phyloP scores from a whole-genome alignment of 2,888 invertebrate species.

The Aspidiotus destructor region DNA sequence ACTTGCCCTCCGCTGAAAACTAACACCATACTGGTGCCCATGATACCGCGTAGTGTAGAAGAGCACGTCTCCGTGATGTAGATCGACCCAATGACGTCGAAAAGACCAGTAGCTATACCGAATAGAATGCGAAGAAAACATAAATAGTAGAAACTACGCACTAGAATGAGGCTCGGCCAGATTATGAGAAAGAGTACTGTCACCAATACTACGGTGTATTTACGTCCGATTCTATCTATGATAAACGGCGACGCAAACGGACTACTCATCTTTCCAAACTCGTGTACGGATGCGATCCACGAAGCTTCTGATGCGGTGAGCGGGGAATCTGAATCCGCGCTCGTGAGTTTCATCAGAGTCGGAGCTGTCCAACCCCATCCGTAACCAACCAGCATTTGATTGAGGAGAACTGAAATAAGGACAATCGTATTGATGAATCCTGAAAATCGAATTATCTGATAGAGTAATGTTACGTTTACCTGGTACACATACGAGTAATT shows the following conservation, averaged over 20 bases:
- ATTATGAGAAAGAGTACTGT: neutral
- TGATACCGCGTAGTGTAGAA: slow-evolving; percentile 35
- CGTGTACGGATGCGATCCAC: slow-evolving; percentile 28
- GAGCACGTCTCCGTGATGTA: slow-evolving; percentile 37
- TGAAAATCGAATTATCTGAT: no score
- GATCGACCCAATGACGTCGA: slow-evolving; percentile 35
- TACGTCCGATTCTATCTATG: slow-evolving; percentile 9
- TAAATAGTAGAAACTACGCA: slow-evolving; percentile 15
- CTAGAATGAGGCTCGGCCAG: neutral
- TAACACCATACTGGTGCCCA: slow-evolving; percentile 36
- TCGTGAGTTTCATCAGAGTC: no score
- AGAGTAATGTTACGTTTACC: no score
- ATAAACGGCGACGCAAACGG: neutral
- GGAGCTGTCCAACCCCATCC: no score
- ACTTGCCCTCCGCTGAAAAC: slow-evolving; percentile 37
- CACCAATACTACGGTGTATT: neutral
- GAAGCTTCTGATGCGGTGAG: slow-evolving; percentile 1
- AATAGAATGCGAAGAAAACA: slow-evolving; percentile 35
- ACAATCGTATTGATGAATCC: no score
- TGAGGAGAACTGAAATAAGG: no score
- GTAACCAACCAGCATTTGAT: no score
- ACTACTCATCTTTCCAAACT: slow-evolving; percentile 10
- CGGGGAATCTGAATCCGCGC: neutral
- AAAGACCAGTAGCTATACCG: slow-evolving; percentile 36
- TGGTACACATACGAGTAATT: no score